phyloP scores from a whole-genome alignment of 2,888 invertebrate genomes.

The Coelinius sp. region DNA sequence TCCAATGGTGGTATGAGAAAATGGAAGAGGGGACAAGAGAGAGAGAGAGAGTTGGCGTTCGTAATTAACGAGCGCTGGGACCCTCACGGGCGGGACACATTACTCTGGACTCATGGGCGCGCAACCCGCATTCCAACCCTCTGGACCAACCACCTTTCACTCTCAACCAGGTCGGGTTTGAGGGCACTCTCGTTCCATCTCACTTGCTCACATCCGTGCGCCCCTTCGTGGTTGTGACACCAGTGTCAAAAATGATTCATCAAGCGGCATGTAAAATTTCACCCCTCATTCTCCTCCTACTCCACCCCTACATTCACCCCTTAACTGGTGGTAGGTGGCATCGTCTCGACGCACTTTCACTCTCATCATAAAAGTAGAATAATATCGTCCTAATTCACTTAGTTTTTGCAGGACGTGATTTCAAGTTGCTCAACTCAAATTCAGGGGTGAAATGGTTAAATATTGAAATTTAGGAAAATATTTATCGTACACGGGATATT shows the following conservation, averaged over 20 bases:
- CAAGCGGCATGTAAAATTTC: constrained; percentile 25
- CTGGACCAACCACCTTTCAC: constrained; percentile 32
- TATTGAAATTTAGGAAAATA: neutral
- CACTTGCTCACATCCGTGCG: neutral
- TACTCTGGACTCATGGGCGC: constrained; percentile 53
- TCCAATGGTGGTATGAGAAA: constrained; percentile 3
- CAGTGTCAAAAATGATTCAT: constrained; percentile 28
- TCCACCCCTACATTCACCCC: no score
- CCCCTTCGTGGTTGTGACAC: constrained; percentile 22
- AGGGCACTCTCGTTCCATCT: neutral
- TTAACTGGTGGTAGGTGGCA: neutral
- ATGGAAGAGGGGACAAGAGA: constrained; percentile 1
- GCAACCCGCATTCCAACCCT: constrained; percentile 19
- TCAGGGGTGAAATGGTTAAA: neutral
- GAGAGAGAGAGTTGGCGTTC: constrained; percentile 23
- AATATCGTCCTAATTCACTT: constrained; percentile 28
- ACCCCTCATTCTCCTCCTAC: neutral
- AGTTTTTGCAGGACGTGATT: neutral
- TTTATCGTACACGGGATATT: neutral
- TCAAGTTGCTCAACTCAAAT: constrained; percentile 14
- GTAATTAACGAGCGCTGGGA: constrained; percentile 58
- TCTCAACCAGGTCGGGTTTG: constrained; percentile 20
- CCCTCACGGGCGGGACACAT: constrained; percentile 51
- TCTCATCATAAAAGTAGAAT: constrained; percentile 23
- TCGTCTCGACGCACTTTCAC: neutral